Base-by-base conservation (phyloP, 2,113 vertebrate genomes). In the Cervus canadensis region DNA sequence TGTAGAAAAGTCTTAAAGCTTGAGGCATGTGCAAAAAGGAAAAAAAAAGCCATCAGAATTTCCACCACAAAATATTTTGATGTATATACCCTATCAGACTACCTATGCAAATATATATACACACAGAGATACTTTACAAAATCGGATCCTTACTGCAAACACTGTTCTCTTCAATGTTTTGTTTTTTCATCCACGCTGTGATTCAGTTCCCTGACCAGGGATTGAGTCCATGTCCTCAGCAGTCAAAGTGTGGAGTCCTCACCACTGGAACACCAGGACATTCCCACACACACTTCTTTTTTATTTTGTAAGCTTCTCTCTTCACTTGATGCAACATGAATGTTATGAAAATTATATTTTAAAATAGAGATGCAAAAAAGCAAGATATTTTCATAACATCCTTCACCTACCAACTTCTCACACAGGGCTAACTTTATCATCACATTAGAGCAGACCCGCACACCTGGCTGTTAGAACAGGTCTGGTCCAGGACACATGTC, bases 311-410 rank as follows among this genome's bases (percentile, higher is more conserved):
- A 81, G 13, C n/a, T 82, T 74, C 30, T 76, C 76, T 94, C 82
- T 94, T 84, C 62, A 43, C 71, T 90, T 64, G 87, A 59, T 14
- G 26, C 30, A 76, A 15, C 36, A 89, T 28, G 13, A 94, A 81
- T 26, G 40, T 28, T 92, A 87, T 82, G 60, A 71, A 97, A 95
- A 88, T 60, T 50, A 56, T 6, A 52, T n/a, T 74, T 95, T 87
- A 92, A 92, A 92, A 87, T 0, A 89, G 64, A 95, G 89, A 95
- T 50, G 87, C 87, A 91, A 82, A 91, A 67, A 54, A 98, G n/a
- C 40, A 67, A 87, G 4, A 64, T 13, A 50, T 11, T 96, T 9
- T 74, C 67, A 78, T 16, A 5, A 33, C 15, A 28, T 19, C 76
- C 48, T 59, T 82, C 67, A 87, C 43, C 36, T 64, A 76, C 40